Evolutionary conservation across 2,113 vertebrate species (phyloP).

Genomic region (Leptobrachium ailaonicum): DNA sequence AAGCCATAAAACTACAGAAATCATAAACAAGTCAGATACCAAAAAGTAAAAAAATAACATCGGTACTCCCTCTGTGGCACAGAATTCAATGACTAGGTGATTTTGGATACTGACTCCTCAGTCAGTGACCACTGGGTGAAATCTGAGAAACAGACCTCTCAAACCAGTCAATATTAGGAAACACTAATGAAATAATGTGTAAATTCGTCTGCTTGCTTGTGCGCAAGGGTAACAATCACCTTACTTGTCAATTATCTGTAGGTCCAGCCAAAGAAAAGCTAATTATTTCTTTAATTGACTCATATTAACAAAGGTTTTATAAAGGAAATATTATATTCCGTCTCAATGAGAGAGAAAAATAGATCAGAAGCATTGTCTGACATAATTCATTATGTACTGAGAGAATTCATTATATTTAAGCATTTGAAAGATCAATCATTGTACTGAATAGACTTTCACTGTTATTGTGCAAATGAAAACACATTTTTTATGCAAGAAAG

Average conservation of each 20-base stretch:
- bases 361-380: slow-evolving; percentile 19
- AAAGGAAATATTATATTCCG: slow-evolving; percentile 14
- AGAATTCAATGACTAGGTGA: too few relatives aligned
- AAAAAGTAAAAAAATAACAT: too few relatives aligned
- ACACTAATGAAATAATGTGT: too few relatives aligned
- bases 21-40: too few relatives aligned
- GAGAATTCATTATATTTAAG: slow-evolving; percentile 25
- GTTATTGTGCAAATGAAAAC: slow-evolving; percentile 1
- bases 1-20: too few relatives aligned
- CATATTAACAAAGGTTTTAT: slow-evolving; percentile 2
- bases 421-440: neutral
- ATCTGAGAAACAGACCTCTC: too few relatives aligned
- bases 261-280: neutral
- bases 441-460: slow-evolving; percentile 5
- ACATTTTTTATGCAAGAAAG: slow-evolving; percentile 11
- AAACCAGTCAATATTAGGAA: too few relatives aligned
- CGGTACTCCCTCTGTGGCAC: too few relatives aligned
- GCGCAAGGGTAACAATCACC: neutral
- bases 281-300: slow-evolving; percentile 1
- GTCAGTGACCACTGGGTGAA: too few relatives aligned
- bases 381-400: slow-evolving; percentile 34
- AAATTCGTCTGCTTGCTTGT: neutral
- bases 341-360: neutral
- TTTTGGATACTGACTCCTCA: too few relatives aligned
- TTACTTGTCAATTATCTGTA: neutral